Conservation (phyloP, 2,797 vertebrate genomes). For the Siniperca scherzeri region DNA sequence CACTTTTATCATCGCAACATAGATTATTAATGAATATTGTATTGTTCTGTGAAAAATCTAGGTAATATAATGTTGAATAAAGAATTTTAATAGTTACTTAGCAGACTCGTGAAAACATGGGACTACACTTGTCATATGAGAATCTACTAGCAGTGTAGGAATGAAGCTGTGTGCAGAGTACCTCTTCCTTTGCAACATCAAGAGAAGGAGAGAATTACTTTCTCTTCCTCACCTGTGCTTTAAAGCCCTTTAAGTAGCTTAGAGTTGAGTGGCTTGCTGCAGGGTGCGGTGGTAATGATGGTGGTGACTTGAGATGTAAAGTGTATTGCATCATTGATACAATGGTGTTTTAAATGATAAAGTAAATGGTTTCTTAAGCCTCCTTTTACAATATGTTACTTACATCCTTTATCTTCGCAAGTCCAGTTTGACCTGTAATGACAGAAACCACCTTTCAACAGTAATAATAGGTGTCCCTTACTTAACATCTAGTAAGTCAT, state of each 20-base stretch:
- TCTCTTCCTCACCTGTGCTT: background rate
- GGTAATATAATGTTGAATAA: constrained; percentile 51
- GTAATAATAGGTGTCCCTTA: background rate
- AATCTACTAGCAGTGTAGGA: constrained; percentile 5
- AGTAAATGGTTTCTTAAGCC: background rate
- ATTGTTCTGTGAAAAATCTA: constrained; percentile 50
- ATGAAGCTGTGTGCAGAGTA: background rate
- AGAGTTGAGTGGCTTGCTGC: constrained; percentile 10
- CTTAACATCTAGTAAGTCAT: background rate
- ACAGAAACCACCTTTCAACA: background rate
- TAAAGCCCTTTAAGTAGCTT: constrained; percentile 15
- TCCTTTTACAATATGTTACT: constrained; percentile 11
- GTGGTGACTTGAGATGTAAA: constrained; percentile 16
- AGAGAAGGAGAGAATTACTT: constrained; percentile 10
- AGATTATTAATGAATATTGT: constrained; percentile 67
- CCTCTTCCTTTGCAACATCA: background rate
- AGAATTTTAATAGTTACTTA: constrained; percentile 41
- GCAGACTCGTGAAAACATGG: constrained; percentile 27
- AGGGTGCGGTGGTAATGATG: constrained; percentile 16
- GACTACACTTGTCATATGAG: constrained; percentile 29
- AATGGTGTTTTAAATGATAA: background rate
- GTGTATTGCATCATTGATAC: background rate
- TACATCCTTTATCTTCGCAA: background rate
- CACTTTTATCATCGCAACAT: constrained; percentile 59
- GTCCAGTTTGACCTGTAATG: constrained; percentile 2